Evolutionary conservation across 1,140 invertebrate species (phyloP), one percentile per base, ranked within the genome.

Genomic region (Drosophila orena): DNA sequence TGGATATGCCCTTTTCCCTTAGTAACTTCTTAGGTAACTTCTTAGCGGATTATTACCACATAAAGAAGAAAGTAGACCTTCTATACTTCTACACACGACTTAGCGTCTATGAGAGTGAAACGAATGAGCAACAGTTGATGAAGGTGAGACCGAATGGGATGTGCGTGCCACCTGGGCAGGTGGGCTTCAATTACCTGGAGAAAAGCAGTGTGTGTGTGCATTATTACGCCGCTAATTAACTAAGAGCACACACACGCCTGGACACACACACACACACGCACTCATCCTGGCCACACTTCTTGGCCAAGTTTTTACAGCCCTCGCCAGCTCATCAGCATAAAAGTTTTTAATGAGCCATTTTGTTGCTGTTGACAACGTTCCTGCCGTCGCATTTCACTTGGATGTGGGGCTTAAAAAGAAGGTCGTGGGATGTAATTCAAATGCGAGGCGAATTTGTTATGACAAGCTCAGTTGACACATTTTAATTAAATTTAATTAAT

Each of bases 401-500:
- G 34, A 27, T 12, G 14, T n/a, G 37, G 11, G 30, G 10, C 14
- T 58, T 20, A 5, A 35, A 10, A n/a, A 11, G 15, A 17, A 40
- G 14, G 24, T 27, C 2, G 14, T 42, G 17, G 57, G 44, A 14
- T 30, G 59, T 57, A 58, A 42, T 61, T 68, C 54, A 62, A 50
- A 71, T 79, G 79, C 49, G 79, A 65, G 73, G 50, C 76, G 84
- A 88, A 88, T 88, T 88, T 88, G 84, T 88, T 88, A 79, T 84
- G 84, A 88, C 84, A 89, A 84, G 85, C 84, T 80, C 84, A 53
- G 84, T 84, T 88, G 84, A 89, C 84, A 88, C 84, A 86, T 88
- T 88, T 88, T 88, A 88, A 88, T 88, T 88, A 88, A 89, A 88
- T 88, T 89, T 88, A 88, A 88, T 89, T 88, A 88, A 81, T 89